Evolutionary conservation across 2,113 vertebrate species (phyloP).

Genomic region (Parotia lawesii): DNA sequence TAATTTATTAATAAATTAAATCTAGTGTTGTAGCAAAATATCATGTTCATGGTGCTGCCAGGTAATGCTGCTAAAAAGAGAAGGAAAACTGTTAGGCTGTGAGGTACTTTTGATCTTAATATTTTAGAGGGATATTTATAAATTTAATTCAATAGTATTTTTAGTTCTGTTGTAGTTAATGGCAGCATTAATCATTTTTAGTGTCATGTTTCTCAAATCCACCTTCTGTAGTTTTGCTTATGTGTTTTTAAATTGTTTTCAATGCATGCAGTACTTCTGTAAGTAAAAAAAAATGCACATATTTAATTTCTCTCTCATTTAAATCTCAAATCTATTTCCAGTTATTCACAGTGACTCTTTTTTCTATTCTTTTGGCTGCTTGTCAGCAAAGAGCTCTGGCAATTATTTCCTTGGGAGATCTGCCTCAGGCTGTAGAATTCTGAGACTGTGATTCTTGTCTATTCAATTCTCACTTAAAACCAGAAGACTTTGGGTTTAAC

Average conservation of each 20-base stretch:
- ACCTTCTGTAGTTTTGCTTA: not conserved
- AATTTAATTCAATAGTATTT: not conserved
- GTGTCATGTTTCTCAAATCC: not conserved
- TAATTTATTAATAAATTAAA: not conserved
- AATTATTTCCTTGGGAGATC: constrained; percentile 8
- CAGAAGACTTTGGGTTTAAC: not conserved
- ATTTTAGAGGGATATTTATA: not conserved
- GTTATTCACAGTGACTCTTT: not conserved
- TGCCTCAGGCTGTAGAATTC: not conserved
- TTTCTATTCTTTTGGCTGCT: not conserved
- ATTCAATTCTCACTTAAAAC: not conserved
- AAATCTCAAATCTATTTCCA: not conserved
- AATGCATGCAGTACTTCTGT: fast-evolving
- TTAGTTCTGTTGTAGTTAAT: not conserved
- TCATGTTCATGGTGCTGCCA: not conserved
- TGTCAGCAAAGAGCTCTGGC: not conserved
- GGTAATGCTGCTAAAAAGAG: not conserved
- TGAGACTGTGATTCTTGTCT: not conserved
- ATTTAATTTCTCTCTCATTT: not conserved
- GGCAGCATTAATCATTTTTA: not conserved
- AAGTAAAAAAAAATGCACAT: not conserved
- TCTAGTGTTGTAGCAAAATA: not conserved
- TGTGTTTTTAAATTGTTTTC: not conserved
- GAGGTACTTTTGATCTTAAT: not conserved
- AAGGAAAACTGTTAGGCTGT: not conserved